Evolutionary conservation across 1,140 invertebrate genomes (phyloP), one percentile per base, ranked within the genome.

Genomic region (Microplitis mediator): DNA sequence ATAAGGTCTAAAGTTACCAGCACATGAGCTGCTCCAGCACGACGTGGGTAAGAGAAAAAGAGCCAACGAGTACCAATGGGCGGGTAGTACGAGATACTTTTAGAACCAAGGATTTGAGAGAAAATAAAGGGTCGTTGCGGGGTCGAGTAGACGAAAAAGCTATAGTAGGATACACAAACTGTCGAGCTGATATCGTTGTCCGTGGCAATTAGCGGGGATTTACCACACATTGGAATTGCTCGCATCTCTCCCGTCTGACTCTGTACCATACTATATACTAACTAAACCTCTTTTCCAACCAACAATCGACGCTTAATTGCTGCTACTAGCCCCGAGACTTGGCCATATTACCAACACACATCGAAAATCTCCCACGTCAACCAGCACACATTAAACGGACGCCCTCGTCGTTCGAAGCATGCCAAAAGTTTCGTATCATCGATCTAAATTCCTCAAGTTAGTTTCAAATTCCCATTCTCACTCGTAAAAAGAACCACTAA

Each of bases 181-280:
- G 52, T 14, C 56, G 64, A 75, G 73, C 71, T 61, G 63, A 58
- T 63, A 72, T 74, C 76, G 62, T 75, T 70, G 76, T 73, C 73
- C 52, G 63, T 70, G 74, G 76, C 77, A 80, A 80, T 80, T 80
- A 80, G 77, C 73, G 32, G 51, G 76, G 78, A 79, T 80, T 79
- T 80, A 78, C 73, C 74, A 69, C 62, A 65, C 54, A 69, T 61
- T 70, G 62, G 70, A 51, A 66, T 65, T 66, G 11, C 65, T 13
- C 51, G 32, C 35, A n/a, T 50, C 14, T 39, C 63, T 65, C 6
- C 62, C n/a, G 13, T 65, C 16, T 13, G 54, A 45, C 6, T 45
- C 39, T 54, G 56, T 72, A 65, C 56, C 39, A 56, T 2, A 56
- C n/a, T 6, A 56, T 23, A 23, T 23, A 23, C 23, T 23, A 45